Percentiles rank a stretch among this genome's conserved stretches.
phyloP scores from a whole-genome alignment of 2,797 vertebrate species.

The Eospalax fontanierii region DNA sequence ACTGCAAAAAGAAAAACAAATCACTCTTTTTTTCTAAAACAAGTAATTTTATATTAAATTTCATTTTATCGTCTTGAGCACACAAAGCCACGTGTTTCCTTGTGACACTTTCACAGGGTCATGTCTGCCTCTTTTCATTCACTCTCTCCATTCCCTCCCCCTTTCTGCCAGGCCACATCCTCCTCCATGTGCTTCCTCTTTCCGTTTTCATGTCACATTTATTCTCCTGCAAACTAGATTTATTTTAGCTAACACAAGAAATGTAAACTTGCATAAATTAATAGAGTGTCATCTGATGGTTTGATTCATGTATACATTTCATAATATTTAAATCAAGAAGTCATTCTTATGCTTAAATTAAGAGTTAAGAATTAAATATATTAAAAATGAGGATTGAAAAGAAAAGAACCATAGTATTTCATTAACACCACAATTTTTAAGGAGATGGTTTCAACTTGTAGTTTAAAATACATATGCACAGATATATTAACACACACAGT shows the following conservation, averaged over 20 bases:
- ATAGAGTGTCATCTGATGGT: neutral
- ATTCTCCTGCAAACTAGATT: neutral
- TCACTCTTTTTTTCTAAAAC: neutral
- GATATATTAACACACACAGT: too few species aligned
- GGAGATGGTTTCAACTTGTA: neutral
- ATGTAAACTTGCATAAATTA: neutral
- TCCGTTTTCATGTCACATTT: too few species aligned
- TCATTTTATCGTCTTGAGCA: too few species aligned
- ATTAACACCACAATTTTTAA: slow-evolving; percentile 35
- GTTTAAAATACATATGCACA: neutral
- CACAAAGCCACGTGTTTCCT: too few species aligned
- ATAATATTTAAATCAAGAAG: slow-evolving; percentile 32
- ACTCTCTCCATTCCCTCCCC: too few species aligned
- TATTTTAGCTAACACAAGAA: neutral
- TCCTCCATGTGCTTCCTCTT: too few species aligned
- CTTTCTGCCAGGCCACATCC: too few species aligned
- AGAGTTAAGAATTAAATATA: too few species aligned
- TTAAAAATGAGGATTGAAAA: too few species aligned
- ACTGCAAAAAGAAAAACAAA: neutral
- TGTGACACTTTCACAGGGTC: too few species aligned
- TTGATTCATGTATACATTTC: neutral
- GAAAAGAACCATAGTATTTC: neutral
- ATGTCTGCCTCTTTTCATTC: too few species aligned
- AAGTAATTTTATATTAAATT: neutral
- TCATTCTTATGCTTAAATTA: neutral